Evolutionary conservation across 2,888 invertebrate species (phyloP).

Genomic region (Troglohyphantes excavatus): DNA sequence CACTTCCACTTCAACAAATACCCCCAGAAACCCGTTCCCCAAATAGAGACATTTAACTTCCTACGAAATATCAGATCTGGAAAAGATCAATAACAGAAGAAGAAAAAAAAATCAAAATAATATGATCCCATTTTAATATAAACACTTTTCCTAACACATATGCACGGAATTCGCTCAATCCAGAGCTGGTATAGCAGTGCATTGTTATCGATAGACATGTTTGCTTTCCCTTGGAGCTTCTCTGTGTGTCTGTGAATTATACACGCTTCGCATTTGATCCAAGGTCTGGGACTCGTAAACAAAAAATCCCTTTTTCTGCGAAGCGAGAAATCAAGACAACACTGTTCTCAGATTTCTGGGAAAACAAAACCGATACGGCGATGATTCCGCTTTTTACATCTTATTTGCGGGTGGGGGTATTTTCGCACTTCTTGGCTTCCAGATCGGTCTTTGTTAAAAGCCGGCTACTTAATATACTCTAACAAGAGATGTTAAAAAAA

Average conservation of each 20-base stretch:
- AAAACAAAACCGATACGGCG: not conserved
- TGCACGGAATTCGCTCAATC: too few relatives aligned
- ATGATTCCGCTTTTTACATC: conserved; percentile 2
- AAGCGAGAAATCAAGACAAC: conserved; percentile 7
- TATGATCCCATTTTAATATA: not conserved
- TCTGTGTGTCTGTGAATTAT: too few relatives aligned
- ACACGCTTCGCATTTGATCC: too few relatives aligned
- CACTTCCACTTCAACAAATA: not conserved
- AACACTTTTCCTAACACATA: not conserved
- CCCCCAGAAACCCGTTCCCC: not conserved
- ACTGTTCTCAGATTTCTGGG: not conserved
- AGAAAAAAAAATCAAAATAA: not conserved
- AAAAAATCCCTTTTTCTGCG: not conserved
- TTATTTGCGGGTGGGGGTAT: not conserved
- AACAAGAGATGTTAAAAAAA: too few relatives aligned
- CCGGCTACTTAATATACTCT: too few relatives aligned
- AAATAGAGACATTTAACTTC: not conserved
- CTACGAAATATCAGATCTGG: not conserved
- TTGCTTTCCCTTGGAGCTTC: too few relatives aligned
- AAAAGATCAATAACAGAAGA: not conserved
- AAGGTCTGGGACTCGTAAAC: not conserved
- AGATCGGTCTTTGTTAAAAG: not conserved
- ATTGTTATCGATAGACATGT: too few relatives aligned
- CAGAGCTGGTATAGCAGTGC: too few relatives aligned
- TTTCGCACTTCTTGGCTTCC: not conserved